phyloP scores from a whole-genome alignment of 2,888 invertebrate species.

The Luperina nickerlii region DNA sequence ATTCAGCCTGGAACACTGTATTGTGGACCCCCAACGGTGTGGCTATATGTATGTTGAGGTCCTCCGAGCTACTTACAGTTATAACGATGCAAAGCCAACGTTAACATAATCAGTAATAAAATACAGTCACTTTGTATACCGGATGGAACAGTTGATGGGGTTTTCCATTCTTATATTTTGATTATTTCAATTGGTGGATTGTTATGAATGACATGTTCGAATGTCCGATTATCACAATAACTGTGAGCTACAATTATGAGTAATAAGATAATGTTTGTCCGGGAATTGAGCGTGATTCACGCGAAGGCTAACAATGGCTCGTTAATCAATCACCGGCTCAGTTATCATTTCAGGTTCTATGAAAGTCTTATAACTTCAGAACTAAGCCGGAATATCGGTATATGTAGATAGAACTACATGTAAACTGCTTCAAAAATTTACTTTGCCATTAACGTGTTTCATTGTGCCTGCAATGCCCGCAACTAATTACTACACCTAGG shows the following conservation, averaged over 20 bases:
- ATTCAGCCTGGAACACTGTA: no score
- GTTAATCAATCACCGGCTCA: conserved; percentile 65
- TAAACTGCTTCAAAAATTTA: conserved; percentile 1
- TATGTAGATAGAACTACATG: neutral
- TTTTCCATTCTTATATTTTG: conserved; percentile 40
- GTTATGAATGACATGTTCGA: conserved; percentile 59
- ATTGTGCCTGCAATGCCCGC: conserved; percentile 8
- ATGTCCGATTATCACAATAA: conserved; percentile 65
- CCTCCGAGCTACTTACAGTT: conserved; percentile 8
- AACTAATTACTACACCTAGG: conserved; percentile 7
- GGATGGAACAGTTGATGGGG: conserved; percentile 9
- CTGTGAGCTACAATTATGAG: conserved; percentile 74
- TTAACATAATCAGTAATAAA: conserved; percentile 33
- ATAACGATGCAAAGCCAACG: neutral
- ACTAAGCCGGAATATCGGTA: conserved; percentile 12
- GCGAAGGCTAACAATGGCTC: conserved; percentile 67
- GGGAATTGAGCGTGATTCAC: conserved; percentile 78
- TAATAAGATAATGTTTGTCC: conserved; percentile 76
- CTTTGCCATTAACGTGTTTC: conserved; percentile 23
- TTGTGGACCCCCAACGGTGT: no score
- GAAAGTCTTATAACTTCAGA: conserved; percentile 63
- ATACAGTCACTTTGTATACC: neutral
- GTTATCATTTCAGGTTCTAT: conserved; percentile 68
- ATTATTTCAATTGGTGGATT: conserved; percentile 49
- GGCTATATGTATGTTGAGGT: no score